Evolutionary conservation across 2,113 vertebrate species (phyloP), one percentile per base, ranked within the genome.

Genomic region (Megalops atlanticus): DNA sequence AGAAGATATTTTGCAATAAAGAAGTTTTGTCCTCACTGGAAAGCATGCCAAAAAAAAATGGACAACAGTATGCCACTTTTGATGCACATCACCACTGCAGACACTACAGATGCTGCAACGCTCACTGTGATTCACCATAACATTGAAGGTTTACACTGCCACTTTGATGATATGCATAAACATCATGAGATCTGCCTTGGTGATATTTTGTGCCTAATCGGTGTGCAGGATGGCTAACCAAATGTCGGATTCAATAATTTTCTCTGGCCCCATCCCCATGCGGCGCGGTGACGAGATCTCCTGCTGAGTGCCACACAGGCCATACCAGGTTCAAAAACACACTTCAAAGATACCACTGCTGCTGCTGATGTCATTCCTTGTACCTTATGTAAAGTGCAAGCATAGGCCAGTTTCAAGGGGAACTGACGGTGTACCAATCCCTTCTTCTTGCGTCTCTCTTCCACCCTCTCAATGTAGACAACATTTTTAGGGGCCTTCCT

Each of bases 201-300:
- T 73, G 86, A 2, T 82, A 49, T 87, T 41, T 78, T 87, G 24
- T 86, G 85, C 47, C 73, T n/a, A n/a, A n/a, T n/a, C n/a, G n/a
- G n/a, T n/a, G n/a, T n/a, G n/a, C n/a, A n/a, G n/a, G n/a, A 38
- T 35, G 2, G 78, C 77, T 84, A 81, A 4, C 10, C 81, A 14
- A 47, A 85, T n/a, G n/a, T n/a, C n/a, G n/a, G n/a, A n/a, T n/a
- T n/a, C n/a, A n/a, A n/a, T n/a, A n/a, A n/a, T n/a, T n/a, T 33
- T n/a, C 6, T 83, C n/a, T n/a, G n/a, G n/a, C n/a, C n/a, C n/a
- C n/a, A n/a, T n/a, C n/a, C n/a, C n/a, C n/a, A n/a, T n/a, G n/a
- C n/a, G n/a, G n/a, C n/a, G n/a, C n/a, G n/a, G n/a, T n/a, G n/a
- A n/a, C n/a, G n/a, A n/a, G n/a, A n/a, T n/a, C n/a, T n/a, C n/a